These are phyloP conservation scores for Heliocidaris erythrogramma DNA, from an alignment of 35 echinoderm and acorn worm genomes.

Conservation along the genomic window DNA sequence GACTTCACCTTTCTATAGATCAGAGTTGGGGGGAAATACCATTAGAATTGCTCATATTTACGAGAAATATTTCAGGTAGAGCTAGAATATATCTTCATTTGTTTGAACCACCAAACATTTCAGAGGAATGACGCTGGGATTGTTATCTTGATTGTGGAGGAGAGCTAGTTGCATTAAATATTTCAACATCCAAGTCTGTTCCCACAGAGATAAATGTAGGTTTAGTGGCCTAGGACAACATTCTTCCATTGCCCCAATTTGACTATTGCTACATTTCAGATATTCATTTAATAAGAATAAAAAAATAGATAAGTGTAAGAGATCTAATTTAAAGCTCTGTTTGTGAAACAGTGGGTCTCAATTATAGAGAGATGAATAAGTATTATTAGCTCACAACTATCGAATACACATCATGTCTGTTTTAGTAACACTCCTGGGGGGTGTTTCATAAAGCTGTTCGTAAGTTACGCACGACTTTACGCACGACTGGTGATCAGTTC, in stretches of 20 bases:
- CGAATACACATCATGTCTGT: no score
- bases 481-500: no score
- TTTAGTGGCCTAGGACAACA: not conserved
- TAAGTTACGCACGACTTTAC: no score
- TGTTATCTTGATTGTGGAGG: not conserved
- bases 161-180: not conserved
- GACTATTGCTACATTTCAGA: no score
- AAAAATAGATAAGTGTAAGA: no score
- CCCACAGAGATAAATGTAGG: not conserved
- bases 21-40: not conserved
- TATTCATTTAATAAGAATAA: no score
- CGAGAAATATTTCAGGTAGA: not conserved
- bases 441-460: no score
- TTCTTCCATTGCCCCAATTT: not conserved
- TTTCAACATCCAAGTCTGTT: not conserved
- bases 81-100: not conserved
- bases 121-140: not conserved
- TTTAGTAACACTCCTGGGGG: no score
- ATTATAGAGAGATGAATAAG: no score
- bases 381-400: no score
- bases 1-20: not conserved
- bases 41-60: conserved; percentile 19
- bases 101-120: not conserved
- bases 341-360: no score
- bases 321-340: no score